Evolutionary conservation across 2,797 vertebrate genomes (phyloP).

Genomic region (Choloepus didactylus): DNA sequence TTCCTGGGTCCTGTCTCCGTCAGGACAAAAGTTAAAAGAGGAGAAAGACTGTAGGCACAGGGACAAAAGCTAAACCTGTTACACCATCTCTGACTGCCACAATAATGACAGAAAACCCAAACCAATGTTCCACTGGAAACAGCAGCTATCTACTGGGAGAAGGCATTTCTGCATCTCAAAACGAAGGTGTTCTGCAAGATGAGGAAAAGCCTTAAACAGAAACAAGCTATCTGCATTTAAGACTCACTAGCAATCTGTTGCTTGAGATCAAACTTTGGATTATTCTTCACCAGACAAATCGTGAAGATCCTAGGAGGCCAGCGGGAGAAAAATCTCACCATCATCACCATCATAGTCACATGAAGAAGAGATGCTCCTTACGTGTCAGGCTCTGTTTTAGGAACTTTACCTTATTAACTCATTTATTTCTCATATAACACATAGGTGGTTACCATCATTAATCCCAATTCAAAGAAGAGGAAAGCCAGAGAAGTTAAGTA

Average conservation of each 20-base stretch:
- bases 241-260: not conserved
- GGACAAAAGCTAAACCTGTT: not conserved
- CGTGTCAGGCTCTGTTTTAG: not conserved
- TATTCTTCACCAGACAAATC: not conserved
- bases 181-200: constrained; percentile 1
- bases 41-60: not conserved
- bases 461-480: not conserved
- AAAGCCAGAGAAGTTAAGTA: not conserved
- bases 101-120: not conserved
- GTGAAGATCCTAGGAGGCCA: not conserved
- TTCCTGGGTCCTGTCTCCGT: not conserved
- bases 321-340: not conserved
- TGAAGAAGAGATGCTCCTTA: not conserved
- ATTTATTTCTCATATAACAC: not conserved
- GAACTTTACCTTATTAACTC: not conserved
- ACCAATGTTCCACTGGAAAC: not conserved
- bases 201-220: constrained; percentile 22
- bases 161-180: not conserved
- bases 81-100: not conserved
- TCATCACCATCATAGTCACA: not conserved
- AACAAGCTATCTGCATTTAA: not conserved
- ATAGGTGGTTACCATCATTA: not conserved
- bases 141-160: not conserved
- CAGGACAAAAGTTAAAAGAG: not conserved
- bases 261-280: not conserved